Evolutionary conservation across 2,888 invertebrate genomes (phyloP).

Genomic region (Drosophila leonis): DNA sequence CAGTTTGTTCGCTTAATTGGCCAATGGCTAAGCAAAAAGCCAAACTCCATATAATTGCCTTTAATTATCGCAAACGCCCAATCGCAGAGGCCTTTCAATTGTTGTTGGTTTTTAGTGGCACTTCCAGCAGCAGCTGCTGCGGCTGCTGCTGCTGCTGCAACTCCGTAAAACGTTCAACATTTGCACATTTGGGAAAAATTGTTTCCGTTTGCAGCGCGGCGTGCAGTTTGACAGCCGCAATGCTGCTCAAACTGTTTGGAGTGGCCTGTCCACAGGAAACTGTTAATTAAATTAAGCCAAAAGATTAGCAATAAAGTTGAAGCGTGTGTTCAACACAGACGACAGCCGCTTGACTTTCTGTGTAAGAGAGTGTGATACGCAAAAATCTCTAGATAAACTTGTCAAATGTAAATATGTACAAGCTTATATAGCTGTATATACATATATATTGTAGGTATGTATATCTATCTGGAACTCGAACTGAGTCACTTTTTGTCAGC

Average conservation of each 20-base stretch:
- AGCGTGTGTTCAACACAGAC: constrained; percentile 26
- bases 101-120: constrained; percentile 13
- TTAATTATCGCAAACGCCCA: constrained; percentile 84
- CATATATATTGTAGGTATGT: not conserved
- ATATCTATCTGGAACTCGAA: not conserved
- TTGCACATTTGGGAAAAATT: constrained; percentile 63
- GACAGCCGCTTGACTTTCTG: constrained; percentile 26
- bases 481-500: constrained; percentile 24
- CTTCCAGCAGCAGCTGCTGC: constrained; percentile 3
- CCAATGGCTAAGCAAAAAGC: constrained; percentile 58
- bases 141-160: constrained; percentile 5
- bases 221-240: constrained; percentile 22
- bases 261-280: constrained; percentile 61
- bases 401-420: constrained; percentile 3
- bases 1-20: constrained; percentile 77
- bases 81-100: constrained; percentile 68
- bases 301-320: constrained; percentile 68
- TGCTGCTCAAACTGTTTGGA: constrained; percentile 35
- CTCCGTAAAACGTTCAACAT: constrained; percentile 50
- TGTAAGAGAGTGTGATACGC: constrained; percentile 19
- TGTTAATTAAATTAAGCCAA: constrained; percentile 76
- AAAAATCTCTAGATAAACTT: constrained; percentile 15
- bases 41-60: constrained; percentile 73
- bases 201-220: constrained; percentile 61
- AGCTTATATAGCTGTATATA: not conserved